Evolutionary conservation across 2,888 invertebrate genomes (phyloP).

Genomic region (Napeogenes sylphis): DNA sequence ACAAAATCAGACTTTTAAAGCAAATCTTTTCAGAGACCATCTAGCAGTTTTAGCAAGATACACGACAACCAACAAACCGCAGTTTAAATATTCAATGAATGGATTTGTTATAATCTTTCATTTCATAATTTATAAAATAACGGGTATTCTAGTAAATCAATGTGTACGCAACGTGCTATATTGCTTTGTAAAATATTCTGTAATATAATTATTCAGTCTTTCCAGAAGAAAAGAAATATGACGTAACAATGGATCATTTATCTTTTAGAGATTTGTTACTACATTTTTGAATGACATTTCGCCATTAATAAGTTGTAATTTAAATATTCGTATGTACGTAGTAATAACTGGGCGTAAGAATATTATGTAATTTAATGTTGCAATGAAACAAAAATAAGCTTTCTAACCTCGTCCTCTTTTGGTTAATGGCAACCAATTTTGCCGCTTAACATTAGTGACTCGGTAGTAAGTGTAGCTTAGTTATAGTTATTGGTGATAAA

Average conservation of each 20-base stretch:
- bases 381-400: slow-evolving; percentile 53
- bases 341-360: slow-evolving; percentile 49
- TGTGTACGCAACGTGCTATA: no score
- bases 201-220: no score
- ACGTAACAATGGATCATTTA: slow-evolving; percentile 7
- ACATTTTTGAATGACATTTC: slow-evolving; percentile 39
- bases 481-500: not conserved
- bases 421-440: slow-evolving; percentile 37
- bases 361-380: slow-evolving; percentile 50
- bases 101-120: no score
- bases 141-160: no score
- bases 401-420: slow-evolving; percentile 64
- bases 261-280: slow-evolving; percentile 6
- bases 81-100: no score
- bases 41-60: no score
- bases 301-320: slow-evolving; percentile 47
- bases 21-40: no score
- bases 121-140: no score
- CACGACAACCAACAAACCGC: no score
- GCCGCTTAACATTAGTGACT: slow-evolving; percentile 14
- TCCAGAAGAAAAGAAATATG: not conserved
- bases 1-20: no score
- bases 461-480: not conserved
- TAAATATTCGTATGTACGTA: slow-evolving; percentile 30
- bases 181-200: no score